phyloP scores from a whole-genome alignment of 2,797 vertebrate genomes.

The Microhierax caerulescens region DNA sequence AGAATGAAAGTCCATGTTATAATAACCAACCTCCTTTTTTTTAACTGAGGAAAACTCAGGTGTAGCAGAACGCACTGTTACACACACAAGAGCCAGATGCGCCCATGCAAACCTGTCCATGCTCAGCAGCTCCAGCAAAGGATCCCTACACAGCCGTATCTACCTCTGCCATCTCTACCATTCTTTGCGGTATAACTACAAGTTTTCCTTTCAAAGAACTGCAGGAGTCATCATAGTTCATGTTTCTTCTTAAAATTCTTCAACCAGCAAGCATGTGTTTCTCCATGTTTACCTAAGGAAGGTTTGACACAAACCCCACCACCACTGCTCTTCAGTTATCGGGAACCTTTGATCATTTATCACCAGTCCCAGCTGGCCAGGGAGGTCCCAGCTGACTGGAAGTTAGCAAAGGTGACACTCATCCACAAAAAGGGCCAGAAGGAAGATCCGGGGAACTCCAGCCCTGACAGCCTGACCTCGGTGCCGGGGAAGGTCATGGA shows the following conservation, averaged over 20 bases:
- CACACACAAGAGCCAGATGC: neutral
- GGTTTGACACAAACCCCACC: neutral
- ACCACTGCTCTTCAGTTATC: neutral
- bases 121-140: neutral
- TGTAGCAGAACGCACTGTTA: rapidly evolving
- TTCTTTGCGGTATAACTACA: neutral
- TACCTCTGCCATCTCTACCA: neutral
- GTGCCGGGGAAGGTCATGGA: too few relatives aligned
- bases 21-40: neutral
- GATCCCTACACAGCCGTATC: neutral
- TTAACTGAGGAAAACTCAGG: neutral
- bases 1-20: neutral
- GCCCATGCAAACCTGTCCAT: rapidly evolving
- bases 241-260: neutral
- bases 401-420: too few relatives aligned
- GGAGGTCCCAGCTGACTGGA: too few relatives aligned
- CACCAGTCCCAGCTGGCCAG: too few relatives aligned
- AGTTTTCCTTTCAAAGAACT: neutral
- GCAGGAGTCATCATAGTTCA: neutral
- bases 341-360: neutral
- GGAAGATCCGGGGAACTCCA: too few relatives aligned
- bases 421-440: too few relatives aligned
- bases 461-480: too few relatives aligned
- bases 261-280: rapidly evolving
- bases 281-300: neutral